A percentile compares a stretch with the other conserved stretches of the same genome.
Conservation (phyloP, 2,888 invertebrate species). For the Ophraella communa region DNA sequence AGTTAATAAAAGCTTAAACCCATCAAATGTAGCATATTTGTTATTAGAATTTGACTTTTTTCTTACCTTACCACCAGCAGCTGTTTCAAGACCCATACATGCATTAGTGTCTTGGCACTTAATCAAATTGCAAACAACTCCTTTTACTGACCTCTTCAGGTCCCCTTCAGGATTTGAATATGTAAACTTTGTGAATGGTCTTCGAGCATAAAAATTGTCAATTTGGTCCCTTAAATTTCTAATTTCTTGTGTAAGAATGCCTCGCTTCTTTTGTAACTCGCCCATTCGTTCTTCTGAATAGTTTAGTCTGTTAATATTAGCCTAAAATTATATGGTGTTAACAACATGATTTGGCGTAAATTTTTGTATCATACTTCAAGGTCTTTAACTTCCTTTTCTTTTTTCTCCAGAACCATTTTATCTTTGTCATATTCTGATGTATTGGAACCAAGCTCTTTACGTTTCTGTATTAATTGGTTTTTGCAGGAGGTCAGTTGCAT, state of each 20-base stretch:
- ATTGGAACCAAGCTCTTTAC: conserved; percentile 71
- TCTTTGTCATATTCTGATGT: conserved; percentile 73
- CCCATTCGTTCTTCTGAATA: conserved; percentile 70
- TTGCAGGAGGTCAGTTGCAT: conserved; percentile 76
- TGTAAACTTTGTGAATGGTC: conserved; percentile 69
- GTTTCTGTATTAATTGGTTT: conserved; percentile 69
- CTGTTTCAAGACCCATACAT: conserved; percentile 83
- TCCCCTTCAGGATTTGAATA: conserved; percentile 80
- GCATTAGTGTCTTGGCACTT: conserved; percentile 72
- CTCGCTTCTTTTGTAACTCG: conserved; percentile 62
- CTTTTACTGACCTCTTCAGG: conserved; percentile 75
- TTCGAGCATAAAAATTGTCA: conserved; percentile 66
- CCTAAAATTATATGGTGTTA: conserved; percentile 50
- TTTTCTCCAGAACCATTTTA: conserved; percentile 64
- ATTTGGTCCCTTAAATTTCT: conserved; percentile 64
- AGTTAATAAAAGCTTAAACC: not conserved
- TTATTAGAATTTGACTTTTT: too few species aligned
- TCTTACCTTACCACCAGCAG: conserved; percentile 82
- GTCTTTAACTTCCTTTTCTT: conserved; percentile 65
- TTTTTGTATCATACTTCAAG: conserved; percentile 64
- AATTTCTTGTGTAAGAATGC: conserved; percentile 64
- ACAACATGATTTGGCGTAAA: too few species aligned
- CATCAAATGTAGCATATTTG: not conserved
- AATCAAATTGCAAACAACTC: conserved; percentile 82
- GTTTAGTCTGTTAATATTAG: conserved; percentile 59